Evolutionary conservation across 2,888 invertebrate genomes (phyloP).

Genomic region (Cylloceria caligata): DNA sequence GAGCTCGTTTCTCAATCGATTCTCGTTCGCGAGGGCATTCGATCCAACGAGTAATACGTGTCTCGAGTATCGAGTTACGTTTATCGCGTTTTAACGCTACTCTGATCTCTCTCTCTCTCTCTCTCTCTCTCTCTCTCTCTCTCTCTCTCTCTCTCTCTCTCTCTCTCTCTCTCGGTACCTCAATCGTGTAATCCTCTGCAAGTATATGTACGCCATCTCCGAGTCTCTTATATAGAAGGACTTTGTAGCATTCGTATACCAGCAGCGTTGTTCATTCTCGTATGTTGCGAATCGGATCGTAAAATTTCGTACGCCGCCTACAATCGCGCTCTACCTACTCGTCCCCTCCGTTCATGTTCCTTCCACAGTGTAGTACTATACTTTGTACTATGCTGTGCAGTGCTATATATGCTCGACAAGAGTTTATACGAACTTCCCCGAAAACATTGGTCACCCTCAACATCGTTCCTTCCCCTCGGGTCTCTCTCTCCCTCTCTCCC

Average conservation of each 20-base stretch:
- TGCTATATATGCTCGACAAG: neutral
- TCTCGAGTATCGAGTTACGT: slow-evolving; percentile 63
- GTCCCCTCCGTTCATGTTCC: slow-evolving; percentile 32
- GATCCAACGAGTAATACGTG: slow-evolving; percentile 51
- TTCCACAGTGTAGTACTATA: slow-evolving; percentile 6
- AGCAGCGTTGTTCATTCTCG: slow-evolving; percentile 41
- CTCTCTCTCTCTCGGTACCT: no score
- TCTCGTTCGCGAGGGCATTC: slow-evolving; percentile 19
- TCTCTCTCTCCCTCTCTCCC: slow-evolving; percentile 38
- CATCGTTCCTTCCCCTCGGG: slow-evolving; percentile 41
- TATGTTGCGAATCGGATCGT: slow-evolving; percentile 66
- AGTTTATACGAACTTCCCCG: slow-evolving; percentile 65
- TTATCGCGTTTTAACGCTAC: slow-evolving; percentile 57
- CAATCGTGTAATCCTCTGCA: slow-evolving; percentile 8
- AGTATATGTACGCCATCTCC: neutral
- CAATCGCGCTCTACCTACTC: neutral
- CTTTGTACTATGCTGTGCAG: slow-evolving; percentile 2
- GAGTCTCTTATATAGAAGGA: neutral
- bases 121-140: no score
- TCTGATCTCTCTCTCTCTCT: no score
- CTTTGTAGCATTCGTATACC: slow-evolving; percentile 15
- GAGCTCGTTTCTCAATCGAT: slow-evolving; percentile 64
- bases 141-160: no score
- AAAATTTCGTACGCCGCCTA: slow-evolving; percentile 64
- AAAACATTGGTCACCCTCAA: slow-evolving; percentile 69